Percentiles rank a stretch among this genome's conserved stretches.
Evolutionary conservation across 2,797 vertebrate species (phyloP).

Genomic region (Mormyrops boulengeri): DNA sequence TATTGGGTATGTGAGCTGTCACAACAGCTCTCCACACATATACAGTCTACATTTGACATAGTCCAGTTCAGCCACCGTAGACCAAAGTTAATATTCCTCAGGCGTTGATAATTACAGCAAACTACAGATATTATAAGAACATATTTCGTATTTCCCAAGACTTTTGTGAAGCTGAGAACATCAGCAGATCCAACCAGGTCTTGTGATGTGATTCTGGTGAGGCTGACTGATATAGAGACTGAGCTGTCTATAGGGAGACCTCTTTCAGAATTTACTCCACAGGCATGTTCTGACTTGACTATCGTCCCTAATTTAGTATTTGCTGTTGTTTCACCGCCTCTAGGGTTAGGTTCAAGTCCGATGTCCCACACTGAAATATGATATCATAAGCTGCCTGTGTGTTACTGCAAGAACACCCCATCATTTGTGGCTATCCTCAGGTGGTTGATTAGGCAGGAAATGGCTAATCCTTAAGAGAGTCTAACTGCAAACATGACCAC

Average conservation of each 20-base stretch:
- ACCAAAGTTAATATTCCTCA: not conserved
- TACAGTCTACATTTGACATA: not conserved
- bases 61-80: not conserved
- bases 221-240: not conserved
- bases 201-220: not conserved
- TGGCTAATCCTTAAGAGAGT: not conserved
- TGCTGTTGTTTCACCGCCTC: not conserved
- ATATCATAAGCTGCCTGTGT: not conserved
- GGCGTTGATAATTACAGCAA: not conserved
- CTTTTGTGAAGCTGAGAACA: not conserved
- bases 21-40: not conserved
- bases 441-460: not conserved
- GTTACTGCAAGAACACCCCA: not conserved
- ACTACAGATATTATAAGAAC: not conserved
- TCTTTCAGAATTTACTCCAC: not conserved
- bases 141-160: not conserved
- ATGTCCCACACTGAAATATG: not conserved
- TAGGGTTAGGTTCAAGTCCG: not conserved
- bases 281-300: not conserved
- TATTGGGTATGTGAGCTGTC: not conserved
- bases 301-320: not conserved
- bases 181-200: not conserved
- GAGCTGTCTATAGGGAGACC: not conserved
- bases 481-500: not conserved
- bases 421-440: constrained; percentile 3